phyloP scores from a whole-genome alignment of 2,888 invertebrate species.

The Mesorhabditis spiculigera region DNA sequence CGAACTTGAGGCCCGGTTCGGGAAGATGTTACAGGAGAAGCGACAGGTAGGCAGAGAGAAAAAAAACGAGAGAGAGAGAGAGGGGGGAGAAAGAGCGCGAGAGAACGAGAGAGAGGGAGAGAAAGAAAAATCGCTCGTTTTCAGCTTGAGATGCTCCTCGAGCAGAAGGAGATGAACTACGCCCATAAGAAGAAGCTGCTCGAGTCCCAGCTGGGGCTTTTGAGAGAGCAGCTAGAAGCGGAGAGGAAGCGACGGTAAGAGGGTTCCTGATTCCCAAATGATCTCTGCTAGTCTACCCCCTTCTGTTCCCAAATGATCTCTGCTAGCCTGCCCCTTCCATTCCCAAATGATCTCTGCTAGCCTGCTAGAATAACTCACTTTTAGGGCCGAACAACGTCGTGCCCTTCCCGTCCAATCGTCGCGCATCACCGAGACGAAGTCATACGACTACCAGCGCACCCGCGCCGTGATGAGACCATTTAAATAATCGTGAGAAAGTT shows the following conservation, averaged over 20 bases:
- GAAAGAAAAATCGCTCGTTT: constrained; percentile 8
- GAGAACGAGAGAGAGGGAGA: background rate
- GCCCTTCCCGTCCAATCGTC: background rate
- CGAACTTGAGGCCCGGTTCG: constrained; percentile 31
- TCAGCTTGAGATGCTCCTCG: constrained; percentile 40
- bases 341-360: too few species aligned
- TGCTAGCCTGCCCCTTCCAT: too few species aligned
- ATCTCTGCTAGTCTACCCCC: too few species aligned
- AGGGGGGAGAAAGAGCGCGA: too few species aligned
- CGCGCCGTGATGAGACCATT: background rate
- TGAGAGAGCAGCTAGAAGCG: constrained; percentile 44
- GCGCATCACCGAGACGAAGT: constrained; percentile 3
- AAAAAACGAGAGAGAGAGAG: background rate
- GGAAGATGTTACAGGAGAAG: constrained; percentile 39
- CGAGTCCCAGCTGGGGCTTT: constrained; percentile 39
- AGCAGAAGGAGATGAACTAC: constrained; percentile 39
- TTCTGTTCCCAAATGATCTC: too few species aligned
- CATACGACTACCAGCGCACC: background rate
- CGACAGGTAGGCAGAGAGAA: constrained; percentile 34
- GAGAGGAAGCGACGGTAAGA: constrained; percentile 31
- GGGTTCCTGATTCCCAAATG: too few species aligned
- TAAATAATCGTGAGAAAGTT: background rate
- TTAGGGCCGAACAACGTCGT: background rate
- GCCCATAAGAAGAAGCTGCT: constrained; percentile 37
- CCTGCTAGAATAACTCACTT: background rate